Evolutionary conservation across 2,797 vertebrate species (phyloP), one percentile per base, ranked within the genome.

Genomic region (Acrossocheilus fasciatus): DNA sequence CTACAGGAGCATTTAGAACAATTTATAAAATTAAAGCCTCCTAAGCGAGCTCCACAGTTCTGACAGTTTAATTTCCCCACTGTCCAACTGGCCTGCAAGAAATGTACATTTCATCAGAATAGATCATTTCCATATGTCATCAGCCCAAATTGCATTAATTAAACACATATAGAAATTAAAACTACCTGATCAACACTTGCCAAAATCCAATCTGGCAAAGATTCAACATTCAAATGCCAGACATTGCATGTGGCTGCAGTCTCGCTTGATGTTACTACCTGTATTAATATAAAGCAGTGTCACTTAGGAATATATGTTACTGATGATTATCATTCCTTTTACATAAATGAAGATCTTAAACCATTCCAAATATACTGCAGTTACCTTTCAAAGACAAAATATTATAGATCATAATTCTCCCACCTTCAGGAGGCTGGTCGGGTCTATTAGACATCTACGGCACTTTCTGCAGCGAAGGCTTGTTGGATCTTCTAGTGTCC

Each of bases 51-150:
- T 2, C 96, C 92, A 90, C 97, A 99, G 87, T 95, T 95, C 0
- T 93, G 95, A 91, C 97, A 98, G 92, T 95, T 95, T 80, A 98
- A 93, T 92, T 97, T 98, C 82, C 97, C 97, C 75, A 92, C 92
- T 83, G 96, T 97, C 97, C 97, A 97, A 84, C 96, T 94, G 74
- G 95, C 95, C 97, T 98, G 91, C 88, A 88, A 79, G 93, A 92
- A 85, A 81, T 88, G 87, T 0, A 66, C 4, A 81, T 47, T 52
- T 54, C 0, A 50, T 62, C 41, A 64, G 34, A 66, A 64, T 1
- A 62, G 17, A 85, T 85, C 0, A 54, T n/a, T 54, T 34, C 1
- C 17, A 43, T 6, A 41, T 43, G 2, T 5, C 81, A 74, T 4
- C 10, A 80, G 41, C 26, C 8, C 3, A 80, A 18, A 59, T 73